Conservation (phyloP, 1,140 invertebrate species). For the Ceratina japonica region DNA sequence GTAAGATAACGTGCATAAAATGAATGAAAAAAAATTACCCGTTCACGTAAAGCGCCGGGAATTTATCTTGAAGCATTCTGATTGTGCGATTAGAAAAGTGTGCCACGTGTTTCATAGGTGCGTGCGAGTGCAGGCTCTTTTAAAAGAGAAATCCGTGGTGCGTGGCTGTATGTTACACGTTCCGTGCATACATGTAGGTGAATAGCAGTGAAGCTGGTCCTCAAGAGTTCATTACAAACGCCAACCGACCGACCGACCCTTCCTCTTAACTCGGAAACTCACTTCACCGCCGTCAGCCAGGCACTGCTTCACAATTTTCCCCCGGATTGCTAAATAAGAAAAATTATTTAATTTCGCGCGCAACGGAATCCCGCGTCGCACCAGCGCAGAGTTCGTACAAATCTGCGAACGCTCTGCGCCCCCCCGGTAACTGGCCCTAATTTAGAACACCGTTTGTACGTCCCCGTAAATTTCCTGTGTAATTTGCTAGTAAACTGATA, state of each 20-base stretch:
- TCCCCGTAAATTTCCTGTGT: neutral
- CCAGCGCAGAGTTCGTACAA: too few species aligned
- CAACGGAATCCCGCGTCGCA: neutral
- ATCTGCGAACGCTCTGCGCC: too few species aligned
- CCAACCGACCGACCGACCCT: slow-evolving; percentile 29
- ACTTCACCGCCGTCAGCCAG: slow-evolving; percentile 24
- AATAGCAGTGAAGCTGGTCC: slow-evolving; percentile 33
- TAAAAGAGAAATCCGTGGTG: neutral
- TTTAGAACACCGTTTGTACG: too few species aligned
- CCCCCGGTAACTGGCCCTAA: too few species aligned
- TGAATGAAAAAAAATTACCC: too few species aligned
- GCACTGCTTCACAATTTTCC: slow-evolving; percentile 12
- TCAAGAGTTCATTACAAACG: slow-evolving; percentile 53
- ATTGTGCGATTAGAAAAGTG: neutral
- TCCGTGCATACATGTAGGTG: neutral
- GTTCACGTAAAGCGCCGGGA: neutral
- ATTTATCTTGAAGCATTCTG: neutral
- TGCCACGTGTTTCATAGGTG: neutral
- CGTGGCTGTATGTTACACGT: slow-evolving; percentile 5
- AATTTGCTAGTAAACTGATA: neutral
- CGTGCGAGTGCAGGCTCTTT: neutral
- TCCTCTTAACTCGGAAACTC: slow-evolving; percentile 25
- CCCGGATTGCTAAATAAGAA: slow-evolving; percentile 31
- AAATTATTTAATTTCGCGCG: slow-evolving; percentile 45
- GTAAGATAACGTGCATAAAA: too few species aligned